phyloP scores from a whole-genome alignment of 2,797 vertebrate species.

The Leptatherina wallacei region DNA sequence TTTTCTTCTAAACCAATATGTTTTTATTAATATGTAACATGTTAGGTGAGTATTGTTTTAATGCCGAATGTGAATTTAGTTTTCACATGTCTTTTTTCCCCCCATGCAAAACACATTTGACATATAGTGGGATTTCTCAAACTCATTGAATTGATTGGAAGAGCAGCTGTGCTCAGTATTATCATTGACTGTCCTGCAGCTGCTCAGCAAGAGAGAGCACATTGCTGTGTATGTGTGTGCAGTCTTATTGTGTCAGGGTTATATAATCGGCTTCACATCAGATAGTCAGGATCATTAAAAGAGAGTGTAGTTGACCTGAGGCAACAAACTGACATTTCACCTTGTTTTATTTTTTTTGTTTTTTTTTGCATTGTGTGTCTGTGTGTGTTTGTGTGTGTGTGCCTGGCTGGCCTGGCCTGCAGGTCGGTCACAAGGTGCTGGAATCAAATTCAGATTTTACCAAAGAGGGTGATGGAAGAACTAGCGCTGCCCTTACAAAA shows the following conservation, averaged over 20 bases:
- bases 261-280: slow-evolving; percentile 69
- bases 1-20: slow-evolving; percentile 63
- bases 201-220: slow-evolving; percentile 34
- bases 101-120: slow-evolving; percentile 1
- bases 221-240: slow-evolving; percentile 16
- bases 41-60: not conserved
- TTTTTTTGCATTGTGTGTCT: too few species aligned
- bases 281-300: slow-evolving; percentile 53
- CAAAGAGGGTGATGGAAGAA: slow-evolving; percentile 7
- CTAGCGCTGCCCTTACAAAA: not conserved
- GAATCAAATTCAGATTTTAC: slow-evolving; percentile 17
- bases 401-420: not conserved
- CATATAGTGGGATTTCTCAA: slow-evolving; percentile 12
- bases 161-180: slow-evolving; percentile 62
- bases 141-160: slow-evolving; percentile 55
- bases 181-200: slow-evolving; percentile 52
- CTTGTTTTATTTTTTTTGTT: slow-evolving; percentile 9
- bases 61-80: not conserved
- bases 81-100: slow-evolving; percentile 6
- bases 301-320: slow-evolving; percentile 37
- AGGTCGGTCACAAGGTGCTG: slow-evolving; percentile 26
- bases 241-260: slow-evolving; percentile 49
- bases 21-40: slow-evolving; percentile 14
- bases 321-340: slow-evolving; percentile 47
- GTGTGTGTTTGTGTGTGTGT: not conserved